A percentile compares a stretch with the other conserved stretches of the same genome.
Conservation (phyloP, 1,140 invertebrate species). For the Hyles vespertilio region DNA sequence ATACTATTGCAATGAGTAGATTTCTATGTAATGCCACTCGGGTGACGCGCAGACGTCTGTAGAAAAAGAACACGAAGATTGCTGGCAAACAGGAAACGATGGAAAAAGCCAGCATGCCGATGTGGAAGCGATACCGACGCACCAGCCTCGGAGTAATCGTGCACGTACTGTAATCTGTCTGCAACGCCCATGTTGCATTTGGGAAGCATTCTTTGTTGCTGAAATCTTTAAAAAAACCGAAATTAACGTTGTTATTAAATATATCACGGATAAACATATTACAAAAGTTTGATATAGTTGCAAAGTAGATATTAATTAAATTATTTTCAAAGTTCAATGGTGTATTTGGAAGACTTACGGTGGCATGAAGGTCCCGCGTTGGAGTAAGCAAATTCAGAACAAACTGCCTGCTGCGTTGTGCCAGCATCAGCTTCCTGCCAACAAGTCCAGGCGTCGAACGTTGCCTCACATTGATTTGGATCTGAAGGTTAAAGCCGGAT, state of each 20-base stretch:
- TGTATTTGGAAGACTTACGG: constrained; percentile 56
- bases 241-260: not conserved
- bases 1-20: constrained; percentile 73
- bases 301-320: not conserved
- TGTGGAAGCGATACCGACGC: constrained; percentile 67
- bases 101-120: constrained; percentile 65
- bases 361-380: constrained; percentile 67
- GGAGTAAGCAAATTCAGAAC: constrained; percentile 75
- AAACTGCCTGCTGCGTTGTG: constrained; percentile 49
- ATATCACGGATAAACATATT: not conserved
- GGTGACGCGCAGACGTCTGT: constrained; percentile 65
- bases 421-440: constrained; percentile 51
- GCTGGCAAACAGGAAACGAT: constrained; percentile 73
- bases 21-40: constrained; percentile 76
- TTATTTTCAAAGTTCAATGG: not conserved
- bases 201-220: constrained; percentile 70
- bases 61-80: constrained; percentile 73
- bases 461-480: constrained; percentile 47
- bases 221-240: constrained; percentile 49
- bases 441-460: constrained; percentile 77
- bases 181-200: constrained; percentile 71
- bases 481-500: constrained; percentile 14
- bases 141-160: constrained; percentile 70
- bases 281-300: not conserved
- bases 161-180: constrained; percentile 75